Evolutionary conservation across 2,113 vertebrate species (phyloP).

Genomic region (Leiothrix lutea): DNA sequence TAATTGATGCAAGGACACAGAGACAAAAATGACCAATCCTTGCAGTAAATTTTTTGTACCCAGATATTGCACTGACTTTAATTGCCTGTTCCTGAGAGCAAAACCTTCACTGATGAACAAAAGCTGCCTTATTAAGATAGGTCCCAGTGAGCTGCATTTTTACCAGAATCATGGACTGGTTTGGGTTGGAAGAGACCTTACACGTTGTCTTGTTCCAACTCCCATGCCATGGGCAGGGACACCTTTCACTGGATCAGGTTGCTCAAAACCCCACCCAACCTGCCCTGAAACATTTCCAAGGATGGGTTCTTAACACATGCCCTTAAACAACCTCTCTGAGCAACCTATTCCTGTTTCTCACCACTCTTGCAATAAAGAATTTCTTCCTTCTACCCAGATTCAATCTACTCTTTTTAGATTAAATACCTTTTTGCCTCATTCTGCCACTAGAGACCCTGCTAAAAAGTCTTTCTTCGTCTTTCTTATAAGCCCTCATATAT

Average conservation of each 20-base stretch:
- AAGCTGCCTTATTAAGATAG: not conserved
- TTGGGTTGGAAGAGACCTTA: not conserved
- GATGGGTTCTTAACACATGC: not conserved
- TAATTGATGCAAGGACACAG: not conserved
- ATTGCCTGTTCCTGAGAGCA: not conserved
- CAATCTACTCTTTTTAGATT: not conserved
- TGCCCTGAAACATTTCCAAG: not conserved
- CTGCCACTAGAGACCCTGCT: not conserved
- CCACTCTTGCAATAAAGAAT: not conserved
- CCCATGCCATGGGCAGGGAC: not conserved
- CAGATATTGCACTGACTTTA: not conserved
- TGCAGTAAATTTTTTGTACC: not conserved
- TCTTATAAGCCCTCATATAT: not conserved
- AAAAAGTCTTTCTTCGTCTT: not conserved
- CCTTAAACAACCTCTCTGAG: not conserved
- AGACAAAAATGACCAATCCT: not conserved
- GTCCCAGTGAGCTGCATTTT: not conserved
- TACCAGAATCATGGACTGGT: not conserved
- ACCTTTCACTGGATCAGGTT: not conserved
- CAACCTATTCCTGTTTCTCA: not conserved
- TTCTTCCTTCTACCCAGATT: not conserved
- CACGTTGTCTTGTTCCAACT: accelerated
- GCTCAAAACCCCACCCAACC: not conserved
- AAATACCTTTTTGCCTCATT: not conserved
- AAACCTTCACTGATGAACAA: not conserved